These are phyloP conservation scores for Patiria miniata DNA, from an alignment of 35 echinoderm and acorn worm species.

Conservation along the genomic window DNA sequence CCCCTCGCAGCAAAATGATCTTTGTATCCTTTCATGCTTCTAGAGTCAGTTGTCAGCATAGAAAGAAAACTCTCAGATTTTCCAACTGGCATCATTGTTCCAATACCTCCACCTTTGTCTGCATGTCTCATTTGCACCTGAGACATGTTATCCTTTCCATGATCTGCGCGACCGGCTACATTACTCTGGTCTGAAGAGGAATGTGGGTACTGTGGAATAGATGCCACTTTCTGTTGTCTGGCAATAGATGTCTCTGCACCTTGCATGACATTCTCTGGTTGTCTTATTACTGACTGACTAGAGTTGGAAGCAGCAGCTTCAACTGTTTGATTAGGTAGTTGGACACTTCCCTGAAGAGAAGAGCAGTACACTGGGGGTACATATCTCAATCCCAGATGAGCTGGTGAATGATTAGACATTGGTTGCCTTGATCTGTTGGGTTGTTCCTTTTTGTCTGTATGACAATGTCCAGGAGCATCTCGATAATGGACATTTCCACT, in stretches of 20 bases:
- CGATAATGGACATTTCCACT: neutral
- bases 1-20: neutral
- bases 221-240: neutral
- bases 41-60: neutral
- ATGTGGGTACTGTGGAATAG: neutral
- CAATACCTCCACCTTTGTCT: neutral
- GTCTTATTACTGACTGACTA: neutral
- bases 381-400: neutral
- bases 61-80: neutral
- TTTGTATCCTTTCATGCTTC: conserved; percentile 9
- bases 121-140: neutral
- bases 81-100: neutral
- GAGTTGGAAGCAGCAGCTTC: neutral
- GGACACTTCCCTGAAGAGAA: neutral
- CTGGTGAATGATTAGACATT: neutral
- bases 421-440: neutral
- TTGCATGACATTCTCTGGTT: neutral
- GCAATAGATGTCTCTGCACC: no score
- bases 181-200: neutral
- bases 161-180: neutral
- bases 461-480: neutral
- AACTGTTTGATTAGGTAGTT: neutral
- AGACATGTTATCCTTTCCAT: neutral
- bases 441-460: neutral
- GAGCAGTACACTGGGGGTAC: neutral